Base-by-base conservation (phyloP, 2,113 vertebrate genomes). In the Mungos mungo region DNA sequence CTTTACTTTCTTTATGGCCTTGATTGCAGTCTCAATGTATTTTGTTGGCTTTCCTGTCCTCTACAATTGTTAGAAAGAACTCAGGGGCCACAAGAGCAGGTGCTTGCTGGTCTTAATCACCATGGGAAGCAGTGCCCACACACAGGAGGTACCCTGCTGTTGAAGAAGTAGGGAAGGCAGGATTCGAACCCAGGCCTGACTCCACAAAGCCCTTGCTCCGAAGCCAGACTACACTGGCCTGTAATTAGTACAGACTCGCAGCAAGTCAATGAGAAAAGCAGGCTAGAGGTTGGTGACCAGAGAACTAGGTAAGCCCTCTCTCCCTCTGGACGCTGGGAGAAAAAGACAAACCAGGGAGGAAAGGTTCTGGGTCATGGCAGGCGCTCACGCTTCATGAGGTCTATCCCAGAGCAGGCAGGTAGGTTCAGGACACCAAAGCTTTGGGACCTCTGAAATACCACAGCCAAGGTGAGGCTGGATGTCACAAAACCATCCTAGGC, bases 171-270 rank as follows among this genome's bases (percentile, higher is more conserved):
- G 63, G 13, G 35, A 65, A 38, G 33, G 9, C 19, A 69, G 65
- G 60, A 86, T 71, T 23, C 19, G 1, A 92, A 74, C 72, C 3
- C 29, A 50, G 31, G 52, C 29, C 60, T 7, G 63, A 47, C 35
- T 18, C 50, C 68, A 52, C 68, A 52, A 85, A 89, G 71, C 50
- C 77, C 33, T 45, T 12, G 7, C 52, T 25, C 50, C 25, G 41
- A 18, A 25, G 71, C 63, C 72, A 29, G 16, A 11, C 29, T 9
- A 1, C 0, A 1, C 0, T 8, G 52, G 29, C 21, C 31, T 7
- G 1, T 3, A 3, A 35, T 45, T 41, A 16, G 29, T 7, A 16
- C 0, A 13, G 54, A 45, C 23, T 0, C 25, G 29, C 79, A 63
- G 63, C 16, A 31, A 50, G 33, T 25, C 18, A 25, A 1, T 3